Conservation (phyloP, 2,888 invertebrate genomes). For the Andrena haemorrhoa region DNA sequence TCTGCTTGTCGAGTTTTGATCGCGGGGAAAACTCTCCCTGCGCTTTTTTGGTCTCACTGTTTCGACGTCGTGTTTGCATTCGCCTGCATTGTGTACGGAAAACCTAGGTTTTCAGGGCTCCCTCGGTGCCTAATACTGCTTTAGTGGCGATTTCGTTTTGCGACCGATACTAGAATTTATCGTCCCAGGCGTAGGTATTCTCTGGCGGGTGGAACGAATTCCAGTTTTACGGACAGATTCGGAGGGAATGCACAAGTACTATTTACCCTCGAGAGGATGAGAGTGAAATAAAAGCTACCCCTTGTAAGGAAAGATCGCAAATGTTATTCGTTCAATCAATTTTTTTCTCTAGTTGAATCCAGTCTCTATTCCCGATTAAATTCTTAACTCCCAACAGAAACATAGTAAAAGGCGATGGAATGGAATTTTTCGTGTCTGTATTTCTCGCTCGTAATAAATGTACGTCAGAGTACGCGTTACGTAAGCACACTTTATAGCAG, state of each 20-base stretch:
- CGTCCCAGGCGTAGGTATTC: background rate
- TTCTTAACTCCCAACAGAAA: background rate
- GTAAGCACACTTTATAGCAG: background rate
- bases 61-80: background rate
- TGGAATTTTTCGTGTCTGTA: background rate
- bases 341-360: no score
- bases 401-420: background rate
- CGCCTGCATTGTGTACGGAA: background rate
- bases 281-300: no score
- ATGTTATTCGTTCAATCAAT: no score
- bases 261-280: background rate
- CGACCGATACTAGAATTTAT: constrained; percentile 30
- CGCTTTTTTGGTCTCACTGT: background rate
- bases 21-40: background rate
- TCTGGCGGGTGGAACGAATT: background rate
- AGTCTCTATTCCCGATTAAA: background rate
- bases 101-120: background rate
- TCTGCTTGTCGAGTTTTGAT: background rate
- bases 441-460: background rate
- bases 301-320: no score
- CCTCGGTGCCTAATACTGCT: constrained; percentile 10
- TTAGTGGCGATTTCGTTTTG: constrained; percentile 25
- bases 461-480: background rate
- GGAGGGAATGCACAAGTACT: constrained; percentile 5
- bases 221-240: constrained; percentile 7